Evolutionary conservation across 2,113 vertebrate genomes (phyloP).

Genomic region (Aegypius monachus): DNA sequence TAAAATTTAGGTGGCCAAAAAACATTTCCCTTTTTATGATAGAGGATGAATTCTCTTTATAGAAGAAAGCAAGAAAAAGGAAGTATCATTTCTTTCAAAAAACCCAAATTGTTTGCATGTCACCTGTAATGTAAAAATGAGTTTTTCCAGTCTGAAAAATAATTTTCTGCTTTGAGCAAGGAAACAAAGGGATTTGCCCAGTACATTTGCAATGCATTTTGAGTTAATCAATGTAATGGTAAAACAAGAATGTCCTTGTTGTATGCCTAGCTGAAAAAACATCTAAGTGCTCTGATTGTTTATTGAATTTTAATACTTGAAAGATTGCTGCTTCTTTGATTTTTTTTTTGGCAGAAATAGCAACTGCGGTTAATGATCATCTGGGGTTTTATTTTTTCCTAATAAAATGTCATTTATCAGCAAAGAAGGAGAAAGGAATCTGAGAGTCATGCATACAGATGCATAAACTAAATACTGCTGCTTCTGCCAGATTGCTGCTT

Average conservation of each 20-base stretch:
- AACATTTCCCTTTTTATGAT: neutral
- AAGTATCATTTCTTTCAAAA: neutral
- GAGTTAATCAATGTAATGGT: neutral
- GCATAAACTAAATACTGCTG: neutral
- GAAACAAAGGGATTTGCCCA: neutral
- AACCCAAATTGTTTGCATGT: neutral
- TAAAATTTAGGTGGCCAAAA: neutral
- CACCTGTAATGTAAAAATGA: neutral
- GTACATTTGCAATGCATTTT: neutral
- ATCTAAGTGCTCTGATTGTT: neutral
- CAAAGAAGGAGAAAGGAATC: neutral
- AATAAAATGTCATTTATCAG: slow-evolving; percentile 21
- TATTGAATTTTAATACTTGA: slow-evolving; percentile 15
- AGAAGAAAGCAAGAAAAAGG: neutral
- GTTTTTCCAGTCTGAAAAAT: neutral
- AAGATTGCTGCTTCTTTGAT: neutral
- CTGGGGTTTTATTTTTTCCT: neutral
- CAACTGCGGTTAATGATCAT: neutral
- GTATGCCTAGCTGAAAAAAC: neutral
- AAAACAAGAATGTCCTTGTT: neutral
- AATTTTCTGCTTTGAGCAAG: neutral
- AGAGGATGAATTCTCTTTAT: neutral
- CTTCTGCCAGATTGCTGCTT: neutral
- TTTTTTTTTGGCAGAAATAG: neutral
- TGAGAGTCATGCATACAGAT: neutral